These are phyloP conservation scores for Pogonus chalceus DNA, from an alignment of 1,140 invertebrate genomes.

Conservation along the genomic window DNA sequence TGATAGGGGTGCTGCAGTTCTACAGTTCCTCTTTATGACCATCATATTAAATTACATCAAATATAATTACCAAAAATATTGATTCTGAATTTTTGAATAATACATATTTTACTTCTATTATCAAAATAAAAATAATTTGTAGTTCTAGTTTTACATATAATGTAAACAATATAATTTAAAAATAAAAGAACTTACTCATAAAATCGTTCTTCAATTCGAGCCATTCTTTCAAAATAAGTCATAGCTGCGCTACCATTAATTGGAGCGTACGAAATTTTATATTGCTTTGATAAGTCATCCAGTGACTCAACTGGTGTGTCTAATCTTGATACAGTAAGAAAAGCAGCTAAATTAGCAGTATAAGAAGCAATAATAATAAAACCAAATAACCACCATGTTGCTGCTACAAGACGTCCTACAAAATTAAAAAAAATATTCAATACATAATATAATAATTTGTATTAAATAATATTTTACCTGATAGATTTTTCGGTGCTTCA, in stretches of 20 bases:
- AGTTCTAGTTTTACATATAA: too few relatives aligned
- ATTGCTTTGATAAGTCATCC: conserved; percentile 88
- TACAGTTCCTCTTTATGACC: too few relatives aligned
- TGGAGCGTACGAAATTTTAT: conserved; percentile 91
- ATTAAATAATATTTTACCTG: too few relatives aligned
- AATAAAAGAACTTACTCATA: conserved; percentile 86
- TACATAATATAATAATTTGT: too few relatives aligned
- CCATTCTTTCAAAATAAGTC: conserved; percentile 93
- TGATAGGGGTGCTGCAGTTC: too few relatives aligned
- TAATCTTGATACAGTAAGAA: conserved; percentile 83
- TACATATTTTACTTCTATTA: too few relatives aligned
- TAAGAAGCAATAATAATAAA: conserved; percentile 98
- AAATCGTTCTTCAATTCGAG: conserved; percentile 87
- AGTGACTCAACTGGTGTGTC: conserved; percentile 87
- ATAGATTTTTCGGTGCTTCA: conserved; percentile 91
- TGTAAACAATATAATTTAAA: too few relatives aligned
- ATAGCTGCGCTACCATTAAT: conserved; percentile 73
- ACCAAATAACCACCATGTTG: conserved; percentile 96
- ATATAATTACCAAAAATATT: too few relatives aligned
- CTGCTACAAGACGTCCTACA: conserved; percentile 82
- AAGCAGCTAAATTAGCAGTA: conserved; percentile 92
- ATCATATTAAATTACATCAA: too few relatives aligned
- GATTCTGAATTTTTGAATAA: too few relatives aligned
- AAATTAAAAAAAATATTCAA: too few relatives aligned
- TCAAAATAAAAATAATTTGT: too few relatives aligned